These are phyloP conservation scores for Oreochromis aureus DNA, from an alignment of 2,113 vertebrate species.

Conservation along the genomic window DNA sequence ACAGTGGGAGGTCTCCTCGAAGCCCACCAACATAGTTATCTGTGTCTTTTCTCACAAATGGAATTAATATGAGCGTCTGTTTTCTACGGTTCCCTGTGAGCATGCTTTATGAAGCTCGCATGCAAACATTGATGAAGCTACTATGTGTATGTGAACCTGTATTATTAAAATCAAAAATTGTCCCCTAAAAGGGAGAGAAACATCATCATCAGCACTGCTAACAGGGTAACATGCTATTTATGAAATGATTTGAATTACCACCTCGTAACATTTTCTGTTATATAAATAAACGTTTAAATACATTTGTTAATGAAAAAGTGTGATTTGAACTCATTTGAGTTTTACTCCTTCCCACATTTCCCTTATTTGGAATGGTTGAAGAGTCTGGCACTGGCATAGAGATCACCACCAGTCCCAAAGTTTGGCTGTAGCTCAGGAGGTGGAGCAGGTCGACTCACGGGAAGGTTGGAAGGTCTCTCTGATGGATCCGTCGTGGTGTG, in stretches of 20 bases:
- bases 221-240: neutral
- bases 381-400: neutral
- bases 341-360: neutral
- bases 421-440: neutral
- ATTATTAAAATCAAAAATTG: neutral
- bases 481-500: neutral
- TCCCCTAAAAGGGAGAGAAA: neutral
- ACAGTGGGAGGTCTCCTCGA: rapidly evolving
- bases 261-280: neutral
- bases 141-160: neutral
- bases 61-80: neutral
- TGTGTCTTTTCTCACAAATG: neutral
- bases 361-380: neutral
- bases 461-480: neutral
- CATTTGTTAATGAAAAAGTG: neutral
- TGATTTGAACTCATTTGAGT: neutral
- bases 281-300: neutral
- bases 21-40: neutral
- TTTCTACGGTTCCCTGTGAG: neutral
- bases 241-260: neutral
- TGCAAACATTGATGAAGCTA: neutral
- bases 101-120: no score
- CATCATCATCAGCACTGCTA: neutral
- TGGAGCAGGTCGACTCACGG: neutral
- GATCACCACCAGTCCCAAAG: neutral